Evolutionary conservation across 2,797 vertebrate genomes (phyloP), one percentile per base, ranked within the genome.

Genomic region (Avahi laniger): DNA sequence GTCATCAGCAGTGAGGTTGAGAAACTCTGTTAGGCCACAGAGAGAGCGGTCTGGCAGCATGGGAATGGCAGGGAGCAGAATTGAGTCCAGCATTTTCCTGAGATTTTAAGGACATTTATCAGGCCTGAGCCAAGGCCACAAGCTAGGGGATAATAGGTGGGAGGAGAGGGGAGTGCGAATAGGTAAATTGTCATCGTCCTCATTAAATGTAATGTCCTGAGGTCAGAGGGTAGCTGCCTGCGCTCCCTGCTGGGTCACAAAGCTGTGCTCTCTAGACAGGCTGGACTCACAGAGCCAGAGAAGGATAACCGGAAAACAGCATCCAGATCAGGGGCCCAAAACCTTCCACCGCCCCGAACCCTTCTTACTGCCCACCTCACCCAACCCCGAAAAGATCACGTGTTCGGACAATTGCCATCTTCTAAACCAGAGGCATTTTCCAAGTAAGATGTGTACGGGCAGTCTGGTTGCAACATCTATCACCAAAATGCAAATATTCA

Each of bases 401-500:
- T 1, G 20, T 17, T 70, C 48, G 2, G 33, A 69, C 73, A 80
- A 75, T 1, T 5, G 26, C 76, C 30, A 4, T 43, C 88, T 84
- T 65, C 90, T 17, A 35, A 84, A 52, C 4, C 28, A n/a, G 13
- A 18, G n/a, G 54, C 76, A n/a, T 46, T 93, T 80, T 79, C 75
- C 81, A 94, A 50, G 28, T 15, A 17, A 81, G 81, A 50, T 11
- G 7, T n/a, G 52, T 10, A 54, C 69, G 46, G 67, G 18, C 38
- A 81, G 43, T n/a, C 46, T 48, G 54, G n/a, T 0, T n/a, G 86
- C 33, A 82, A 85, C 84, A 85, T 73, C 83, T 81, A 61, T 46
- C 52, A 84, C 67, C 38, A 54, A 48, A 15, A 90, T 26, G 78
- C 84, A 85, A n/a, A 69, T 70, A 92, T 65, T 54, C 85, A 91